These are phyloP conservation scores for Ormyrus rosae DNA, from an alignment of 2,888 invertebrate genomes.

Conservation along the genomic window DNA sequence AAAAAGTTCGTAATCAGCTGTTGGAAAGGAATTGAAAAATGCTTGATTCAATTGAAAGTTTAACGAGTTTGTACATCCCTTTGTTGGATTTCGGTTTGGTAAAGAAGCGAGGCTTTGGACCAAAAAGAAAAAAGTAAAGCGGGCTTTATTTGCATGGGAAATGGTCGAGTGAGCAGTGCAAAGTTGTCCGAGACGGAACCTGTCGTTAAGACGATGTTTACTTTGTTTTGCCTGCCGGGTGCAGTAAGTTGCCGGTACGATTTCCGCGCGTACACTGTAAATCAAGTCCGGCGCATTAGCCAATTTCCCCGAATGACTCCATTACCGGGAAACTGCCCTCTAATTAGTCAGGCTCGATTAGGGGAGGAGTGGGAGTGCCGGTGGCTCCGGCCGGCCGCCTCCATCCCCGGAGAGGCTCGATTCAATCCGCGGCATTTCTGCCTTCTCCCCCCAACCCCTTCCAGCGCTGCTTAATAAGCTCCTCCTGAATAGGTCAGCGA, in stretches of 20 bases:
- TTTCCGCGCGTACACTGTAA: constrained; percentile 64
- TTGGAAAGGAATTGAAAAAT: constrained; percentile 59
- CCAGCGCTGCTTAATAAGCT: constrained; percentile 56
- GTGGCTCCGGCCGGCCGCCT: constrained; percentile 49
- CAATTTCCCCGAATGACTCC: constrained; percentile 69
- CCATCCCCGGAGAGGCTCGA: constrained; percentile 43
- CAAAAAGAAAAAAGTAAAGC: too few species aligned
- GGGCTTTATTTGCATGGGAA: too few species aligned
- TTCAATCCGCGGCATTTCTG: constrained; percentile 45
- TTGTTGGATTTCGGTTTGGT: too few species aligned
- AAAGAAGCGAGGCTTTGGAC: too few species aligned
- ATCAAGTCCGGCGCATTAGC: constrained; percentile 68
- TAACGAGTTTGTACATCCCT: constrained; percentile 33
- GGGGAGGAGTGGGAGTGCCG: constrained; percentile 58
- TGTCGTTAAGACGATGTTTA: too few species aligned
- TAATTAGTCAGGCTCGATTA: constrained; percentile 74
- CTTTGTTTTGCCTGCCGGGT: constrained; percentile 9
- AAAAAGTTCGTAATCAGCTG: constrained; percentile 40
- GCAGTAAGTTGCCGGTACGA: constrained; percentile 18
- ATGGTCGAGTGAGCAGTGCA: too few species aligned
- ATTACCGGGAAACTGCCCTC: constrained; percentile 71
- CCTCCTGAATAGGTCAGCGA: constrained; percentile 54
- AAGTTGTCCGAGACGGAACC: too few species aligned
- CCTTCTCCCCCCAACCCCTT: constrained; percentile 48
- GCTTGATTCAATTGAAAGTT: constrained; percentile 62